A percentile compares a stretch with the other conserved stretches of the same genome.
Evolutionary conservation across 2,113 vertebrate genomes (phyloP).

Genomic region (Formicarius rufipectus): DNA sequence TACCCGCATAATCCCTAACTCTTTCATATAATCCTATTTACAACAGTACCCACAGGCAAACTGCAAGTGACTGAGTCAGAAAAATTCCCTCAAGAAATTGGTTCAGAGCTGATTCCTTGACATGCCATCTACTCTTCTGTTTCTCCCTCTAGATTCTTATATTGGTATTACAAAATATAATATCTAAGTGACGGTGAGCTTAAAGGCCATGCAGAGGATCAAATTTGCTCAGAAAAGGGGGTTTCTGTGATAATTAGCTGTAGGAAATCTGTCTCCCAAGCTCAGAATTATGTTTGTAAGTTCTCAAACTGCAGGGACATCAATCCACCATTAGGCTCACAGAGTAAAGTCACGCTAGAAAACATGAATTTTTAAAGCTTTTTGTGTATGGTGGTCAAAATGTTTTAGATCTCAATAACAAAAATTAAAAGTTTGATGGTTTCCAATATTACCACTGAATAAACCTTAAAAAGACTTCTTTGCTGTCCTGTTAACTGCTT

Average conservation of each 20-base stretch:
- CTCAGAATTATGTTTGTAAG: background rate
- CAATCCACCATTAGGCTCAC: background rate
- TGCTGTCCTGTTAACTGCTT: background rate
- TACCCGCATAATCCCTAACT: background rate
- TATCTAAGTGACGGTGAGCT: background rate
- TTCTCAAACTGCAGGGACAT: background rate
- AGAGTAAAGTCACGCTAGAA: background rate
- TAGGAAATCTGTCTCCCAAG: background rate
- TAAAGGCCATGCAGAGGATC: background rate
- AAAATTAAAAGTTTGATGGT: background rate
- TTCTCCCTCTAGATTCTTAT: background rate
- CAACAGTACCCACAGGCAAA: conserved; percentile 11
- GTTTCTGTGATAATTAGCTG: background rate
- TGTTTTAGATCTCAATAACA: background rate
- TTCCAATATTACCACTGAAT: background rate
- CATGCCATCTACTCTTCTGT: background rate
- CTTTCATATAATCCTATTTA: conserved; percentile 36
- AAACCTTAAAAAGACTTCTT: background rate
- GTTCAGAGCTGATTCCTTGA: background rate
- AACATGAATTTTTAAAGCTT: background rate
- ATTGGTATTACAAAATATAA: background rate
- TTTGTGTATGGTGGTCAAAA: background rate
- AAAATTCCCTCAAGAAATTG: conserved; percentile 14
- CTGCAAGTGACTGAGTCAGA: conserved; percentile 16
- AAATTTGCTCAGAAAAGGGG: background rate